A percentile compares a stretch with the other conserved stretches of the same genome.
Conservation (phyloP, 2,113 vertebrate genomes). For the Macquaria ambigua region DNA sequence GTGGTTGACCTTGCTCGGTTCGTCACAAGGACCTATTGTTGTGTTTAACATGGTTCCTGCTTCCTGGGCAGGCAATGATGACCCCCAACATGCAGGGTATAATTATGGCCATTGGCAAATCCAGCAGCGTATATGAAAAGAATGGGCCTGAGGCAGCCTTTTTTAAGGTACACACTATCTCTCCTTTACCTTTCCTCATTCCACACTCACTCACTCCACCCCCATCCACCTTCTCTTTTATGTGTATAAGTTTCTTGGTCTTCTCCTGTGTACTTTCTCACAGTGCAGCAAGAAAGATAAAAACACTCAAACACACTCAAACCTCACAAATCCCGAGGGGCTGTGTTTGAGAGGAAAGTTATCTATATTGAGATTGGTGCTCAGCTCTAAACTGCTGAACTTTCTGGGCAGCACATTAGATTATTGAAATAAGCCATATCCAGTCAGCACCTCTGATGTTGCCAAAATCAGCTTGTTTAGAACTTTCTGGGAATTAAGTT, state of each 20-base stretch:
- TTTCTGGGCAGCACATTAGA: neutral
- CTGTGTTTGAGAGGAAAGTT: neutral
- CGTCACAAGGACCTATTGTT: conserved; percentile 56
- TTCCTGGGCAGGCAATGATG: conserved; percentile 96
- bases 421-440: neutral
- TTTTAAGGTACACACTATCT: conserved; percentile 95
- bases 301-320: neutral
- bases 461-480: neutral
- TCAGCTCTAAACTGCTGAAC: neutral
- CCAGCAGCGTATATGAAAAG: conserved; percentile 97
- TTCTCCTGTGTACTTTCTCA: conserved; percentile 18
- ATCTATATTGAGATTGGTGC: neutral
- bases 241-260: conserved; percentile 8
- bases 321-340: neutral
- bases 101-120: conserved; percentile 99
- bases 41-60: conserved; percentile 83
- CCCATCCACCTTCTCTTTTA: neutral
- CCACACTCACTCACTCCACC: conserved; percentile 25
- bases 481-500: neutral
- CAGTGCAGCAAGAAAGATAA: neutral
- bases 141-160: conserved; percentile 98
- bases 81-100: conserved; percentile 99
- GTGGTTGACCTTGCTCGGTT: conserved; percentile 40
- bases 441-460: neutral
- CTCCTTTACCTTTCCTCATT: conserved; percentile 38